A percentile compares a stretch with the other conserved stretches of the same genome.
Conservation (phyloP, 2,888 invertebrate genomes). For the Crioceris asparagi region DNA sequence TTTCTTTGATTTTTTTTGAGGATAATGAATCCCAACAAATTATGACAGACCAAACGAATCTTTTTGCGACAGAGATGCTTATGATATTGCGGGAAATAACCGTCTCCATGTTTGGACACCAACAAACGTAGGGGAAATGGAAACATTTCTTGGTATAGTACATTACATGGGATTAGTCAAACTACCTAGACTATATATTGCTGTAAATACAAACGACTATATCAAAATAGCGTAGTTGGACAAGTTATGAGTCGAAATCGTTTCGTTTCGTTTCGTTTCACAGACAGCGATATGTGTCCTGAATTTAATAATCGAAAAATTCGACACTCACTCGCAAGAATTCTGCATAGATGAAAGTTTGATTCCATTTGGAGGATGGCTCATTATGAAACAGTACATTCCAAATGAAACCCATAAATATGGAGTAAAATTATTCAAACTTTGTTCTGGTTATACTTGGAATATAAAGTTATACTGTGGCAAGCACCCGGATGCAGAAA, state of each 20-base stretch:
- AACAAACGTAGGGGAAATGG: too few relatives aligned
- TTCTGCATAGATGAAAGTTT: conserved; percentile 9
- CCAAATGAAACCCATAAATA: too few relatives aligned
- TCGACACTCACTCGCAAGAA: conserved; percentile 4
- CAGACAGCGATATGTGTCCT: conserved; percentile 2
- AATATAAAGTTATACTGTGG: conserved; percentile 11
- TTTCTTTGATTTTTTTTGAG: too few relatives aligned
- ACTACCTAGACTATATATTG: too few relatives aligned
- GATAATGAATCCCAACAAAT: too few relatives aligned
- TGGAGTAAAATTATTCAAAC: conserved; percentile 6
- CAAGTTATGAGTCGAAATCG: conserved; percentile 1
- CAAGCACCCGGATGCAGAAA: conserved; percentile 1
- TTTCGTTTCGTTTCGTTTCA: neutral
- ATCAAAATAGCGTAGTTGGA: conserved; percentile 1
- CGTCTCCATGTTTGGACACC: neutral
- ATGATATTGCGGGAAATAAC: neutral
- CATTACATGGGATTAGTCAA: too few relatives aligned
- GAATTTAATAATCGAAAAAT: conserved; percentile 4
- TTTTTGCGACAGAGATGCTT: too few relatives aligned
- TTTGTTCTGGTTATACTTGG: conserved; percentile 8
- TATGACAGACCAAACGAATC: too few relatives aligned
- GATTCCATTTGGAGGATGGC: conserved; percentile 6
- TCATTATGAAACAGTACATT: conserved; percentile 9
- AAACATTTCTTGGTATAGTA: too few relatives aligned
- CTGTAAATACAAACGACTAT: too few relatives aligned